These are phyloP conservation scores for Temnothorax rugatulus DNA, from an alignment of 2,888 invertebrate species.

Conservation along the genomic window DNA sequence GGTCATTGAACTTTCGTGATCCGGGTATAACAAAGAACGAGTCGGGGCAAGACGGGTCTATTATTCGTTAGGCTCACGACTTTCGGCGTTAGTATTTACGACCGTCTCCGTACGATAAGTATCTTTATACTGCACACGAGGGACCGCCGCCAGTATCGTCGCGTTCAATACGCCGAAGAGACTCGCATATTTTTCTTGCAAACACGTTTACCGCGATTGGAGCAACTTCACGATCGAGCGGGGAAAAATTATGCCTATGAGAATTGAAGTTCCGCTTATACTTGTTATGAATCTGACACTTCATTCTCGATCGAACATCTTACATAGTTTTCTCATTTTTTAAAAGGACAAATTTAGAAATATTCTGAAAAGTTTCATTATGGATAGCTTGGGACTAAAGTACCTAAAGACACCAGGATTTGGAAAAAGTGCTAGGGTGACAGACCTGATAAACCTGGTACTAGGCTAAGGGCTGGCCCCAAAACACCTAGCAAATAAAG, in stretches of 20 bases:
- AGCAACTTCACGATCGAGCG: constrained; percentile 24
- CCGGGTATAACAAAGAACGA: constrained; percentile 67
- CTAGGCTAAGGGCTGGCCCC: too few relatives aligned
- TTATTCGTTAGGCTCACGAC: constrained; percentile 51
- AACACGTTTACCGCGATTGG: constrained; percentile 43
- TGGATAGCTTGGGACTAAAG: too few relatives aligned
- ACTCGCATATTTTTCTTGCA: constrained; percentile 26
- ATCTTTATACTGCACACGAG: constrained; percentile 39
- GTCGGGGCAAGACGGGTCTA: constrained; percentile 43
- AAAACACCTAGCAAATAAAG: too few relatives aligned
- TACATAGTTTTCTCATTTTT: not conserved
- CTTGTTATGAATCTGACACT: not conserved
- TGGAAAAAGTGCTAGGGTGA: too few relatives aligned
- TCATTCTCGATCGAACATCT: not conserved
- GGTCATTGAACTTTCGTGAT: constrained; percentile 72
- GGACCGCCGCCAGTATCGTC: constrained; percentile 12
- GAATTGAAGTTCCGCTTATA: not conserved
- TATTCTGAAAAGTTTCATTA: not conserved
- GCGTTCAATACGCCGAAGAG: constrained; percentile 12
- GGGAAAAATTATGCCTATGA: not conserved
- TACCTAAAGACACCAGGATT: too few relatives aligned
- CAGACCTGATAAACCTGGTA: too few relatives aligned
- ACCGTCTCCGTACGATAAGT: constrained; percentile 38
- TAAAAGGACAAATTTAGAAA: not conserved
- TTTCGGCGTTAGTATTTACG: constrained; percentile 50